Conservation (phyloP, 2,113 vertebrate species). For the Lathamus discolor region DNA sequence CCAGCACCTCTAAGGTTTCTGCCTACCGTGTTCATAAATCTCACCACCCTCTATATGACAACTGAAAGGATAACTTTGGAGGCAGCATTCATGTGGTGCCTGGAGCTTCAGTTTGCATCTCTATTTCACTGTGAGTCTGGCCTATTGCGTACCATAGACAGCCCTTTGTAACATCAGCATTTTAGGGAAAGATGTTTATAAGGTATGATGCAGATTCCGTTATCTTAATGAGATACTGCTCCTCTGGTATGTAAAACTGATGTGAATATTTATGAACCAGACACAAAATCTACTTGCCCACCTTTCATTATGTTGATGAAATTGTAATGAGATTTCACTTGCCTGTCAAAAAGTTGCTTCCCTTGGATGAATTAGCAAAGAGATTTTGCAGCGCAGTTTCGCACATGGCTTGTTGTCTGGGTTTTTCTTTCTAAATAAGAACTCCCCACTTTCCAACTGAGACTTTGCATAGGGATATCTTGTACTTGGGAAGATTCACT, state of each 20-base stretch:
- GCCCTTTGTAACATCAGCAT: not conserved
- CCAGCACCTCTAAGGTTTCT: not conserved
- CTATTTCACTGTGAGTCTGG: not conserved
- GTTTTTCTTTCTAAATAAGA: not conserved
- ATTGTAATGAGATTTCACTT: slow-evolving; percentile 31
- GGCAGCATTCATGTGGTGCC: not conserved
- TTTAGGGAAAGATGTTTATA: not conserved
- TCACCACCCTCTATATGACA: not conserved
- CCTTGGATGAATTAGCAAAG: not conserved
- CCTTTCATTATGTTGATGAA: slow-evolving; percentile 40
- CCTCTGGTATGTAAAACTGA: not conserved
- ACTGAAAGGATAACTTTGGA: not conserved
- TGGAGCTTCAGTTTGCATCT: not conserved
- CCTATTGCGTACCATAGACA: accelerated
- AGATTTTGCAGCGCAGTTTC: not conserved
- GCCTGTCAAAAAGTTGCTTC: slow-evolving; percentile 45
- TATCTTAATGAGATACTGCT: slow-evolving; percentile 14
- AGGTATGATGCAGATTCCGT: not conserved
- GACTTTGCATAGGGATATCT: not conserved
- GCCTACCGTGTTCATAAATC: not conserved
- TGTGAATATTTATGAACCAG: slow-evolving; percentile 43
- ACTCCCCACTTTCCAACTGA: not conserved
- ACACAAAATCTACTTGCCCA: slow-evolving; percentile 38
- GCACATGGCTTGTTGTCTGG: not conserved
- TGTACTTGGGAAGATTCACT: not conserved